These are phyloP conservation scores for Trididemnum nubilum DNA, from an alignment of 23 tunicate genomes.

Conservation along the genomic window DNA sequence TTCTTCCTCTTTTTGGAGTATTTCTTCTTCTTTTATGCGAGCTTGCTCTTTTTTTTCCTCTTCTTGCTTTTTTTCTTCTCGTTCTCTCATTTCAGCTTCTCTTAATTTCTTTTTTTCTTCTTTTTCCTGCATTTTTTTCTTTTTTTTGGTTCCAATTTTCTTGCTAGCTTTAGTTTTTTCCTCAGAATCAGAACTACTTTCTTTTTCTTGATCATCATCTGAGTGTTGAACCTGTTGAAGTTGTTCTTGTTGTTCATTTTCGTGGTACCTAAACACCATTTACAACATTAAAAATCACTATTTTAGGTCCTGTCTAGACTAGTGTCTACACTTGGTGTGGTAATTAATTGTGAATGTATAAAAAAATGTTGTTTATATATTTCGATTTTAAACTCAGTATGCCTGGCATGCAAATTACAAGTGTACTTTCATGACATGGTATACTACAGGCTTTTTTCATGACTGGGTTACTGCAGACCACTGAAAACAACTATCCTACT, in stretches of 20 bases:
- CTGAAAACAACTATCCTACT: too few relatives aligned
- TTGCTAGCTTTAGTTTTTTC: slow-evolving; percentile 7
- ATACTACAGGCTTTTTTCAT: too few relatives aligned
- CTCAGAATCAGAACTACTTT: slow-evolving; percentile 30
- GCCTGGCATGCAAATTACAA: too few relatives aligned
- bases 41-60: slow-evolving; percentile 60
- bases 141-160: slow-evolving; percentile 87
- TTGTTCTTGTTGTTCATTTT: slow-evolving; percentile 5
- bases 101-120: slow-evolving; percentile 55
- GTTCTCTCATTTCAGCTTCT: slow-evolving; percentile 58
- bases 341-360: too few relatives aligned
- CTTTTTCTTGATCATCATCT: slow-evolving; percentile 18
- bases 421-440: too few relatives aligned
- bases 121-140: slow-evolving; percentile 72
- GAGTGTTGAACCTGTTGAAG: not conserved
- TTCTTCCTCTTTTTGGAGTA: slow-evolving; percentile 44
- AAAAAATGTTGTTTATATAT: too few relatives aligned
- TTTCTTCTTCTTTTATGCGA: slow-evolving; percentile 52
- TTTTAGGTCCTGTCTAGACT: too few relatives aligned
- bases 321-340: too few relatives aligned
- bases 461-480: too few relatives aligned
- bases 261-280: not conserved
- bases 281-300: not conserved
- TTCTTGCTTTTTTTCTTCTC: slow-evolving; percentile 59
- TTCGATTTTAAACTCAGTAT: too few relatives aligned